phyloP scores from a whole-genome alignment of 2,888 invertebrate genomes.

The Cepaea hortensis region DNA sequence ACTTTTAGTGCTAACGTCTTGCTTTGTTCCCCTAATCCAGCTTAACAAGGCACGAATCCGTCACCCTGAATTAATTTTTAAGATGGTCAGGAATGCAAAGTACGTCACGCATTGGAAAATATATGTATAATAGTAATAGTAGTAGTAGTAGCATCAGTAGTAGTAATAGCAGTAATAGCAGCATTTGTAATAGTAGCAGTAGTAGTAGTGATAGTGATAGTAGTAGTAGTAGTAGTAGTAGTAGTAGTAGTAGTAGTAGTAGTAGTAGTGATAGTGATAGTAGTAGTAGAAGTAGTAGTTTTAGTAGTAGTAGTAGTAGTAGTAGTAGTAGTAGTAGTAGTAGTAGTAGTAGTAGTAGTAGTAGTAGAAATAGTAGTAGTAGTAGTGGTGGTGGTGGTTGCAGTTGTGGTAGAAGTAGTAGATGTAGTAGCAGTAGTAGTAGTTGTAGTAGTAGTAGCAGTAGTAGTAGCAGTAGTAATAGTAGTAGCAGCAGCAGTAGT shows the following conservation, averaged over 20 bases:
- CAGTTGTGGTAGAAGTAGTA: too few species aligned
- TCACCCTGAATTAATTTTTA: too few species aligned
- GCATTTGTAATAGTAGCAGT: not conserved
- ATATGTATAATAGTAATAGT: not conserved
- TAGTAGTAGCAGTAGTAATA: too few species aligned
- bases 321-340: too few species aligned
- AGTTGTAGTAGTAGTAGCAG: not conserved
- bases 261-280: not conserved
- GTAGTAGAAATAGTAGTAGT: conserved; percentile 8
- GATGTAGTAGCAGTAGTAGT: not conserved
- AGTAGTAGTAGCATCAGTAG: not conserved
- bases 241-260: conserved; percentile 8
- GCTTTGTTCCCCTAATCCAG: too few species aligned
- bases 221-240: conserved; percentile 13
- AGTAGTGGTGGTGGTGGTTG: not conserved
- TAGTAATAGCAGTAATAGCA: too few species aligned
- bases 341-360: conserved; percentile 13
- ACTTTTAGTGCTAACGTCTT: too few species aligned
- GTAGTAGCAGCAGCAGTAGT: not conserved
- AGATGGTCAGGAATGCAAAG: too few species aligned
- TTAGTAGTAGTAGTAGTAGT: too few species aligned
- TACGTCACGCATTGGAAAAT: too few species aligned
- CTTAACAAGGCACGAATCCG: too few species aligned
- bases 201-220: not conserved
- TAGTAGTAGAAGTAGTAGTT: conserved; percentile 3